Percentiles rank a stretch among this genome's conserved stretches.
Conservation (phyloP, 2,888 invertebrate species). For the Aproaerema taeniolella region DNA sequence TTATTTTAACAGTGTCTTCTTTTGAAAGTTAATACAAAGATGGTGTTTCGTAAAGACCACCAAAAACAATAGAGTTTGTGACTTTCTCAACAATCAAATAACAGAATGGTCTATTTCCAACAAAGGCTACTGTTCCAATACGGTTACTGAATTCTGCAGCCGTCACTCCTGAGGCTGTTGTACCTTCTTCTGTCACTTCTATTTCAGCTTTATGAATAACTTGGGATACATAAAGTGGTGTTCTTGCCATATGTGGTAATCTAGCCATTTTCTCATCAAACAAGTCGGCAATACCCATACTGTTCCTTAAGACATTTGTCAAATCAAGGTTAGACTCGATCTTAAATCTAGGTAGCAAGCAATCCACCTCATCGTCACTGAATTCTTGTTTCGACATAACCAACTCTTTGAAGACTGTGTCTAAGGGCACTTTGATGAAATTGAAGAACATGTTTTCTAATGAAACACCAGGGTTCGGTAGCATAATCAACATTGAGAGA, state of each 20-base stretch:
- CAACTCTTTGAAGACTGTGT: conserved; percentile 69
- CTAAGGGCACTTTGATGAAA: conserved; percentile 60
- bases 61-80: conserved; percentile 64
- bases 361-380: conserved; percentile 80
- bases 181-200: conserved; percentile 86
- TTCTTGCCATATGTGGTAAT: conserved; percentile 64
- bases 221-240: conserved; percentile 73
- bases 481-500: conserved; percentile 80
- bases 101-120: conserved; percentile 81
- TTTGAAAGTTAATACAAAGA: conserved; percentile 52
- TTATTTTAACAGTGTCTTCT: too few species aligned
- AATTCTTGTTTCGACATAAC: conserved; percentile 63
- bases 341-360: conserved; percentile 80
- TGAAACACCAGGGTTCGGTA: conserved; percentile 78
- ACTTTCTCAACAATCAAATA: conserved; percentile 82
- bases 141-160: conserved; percentile 66
- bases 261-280: conserved; percentile 63
- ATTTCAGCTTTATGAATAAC: conserved; percentile 84
- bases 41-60: conserved; percentile 56
- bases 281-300: conserved; percentile 69
- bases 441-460: conserved; percentile 70
- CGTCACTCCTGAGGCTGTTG: conserved; percentile 80
- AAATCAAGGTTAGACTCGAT: conserved; percentile 77
- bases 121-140: conserved; percentile 75
- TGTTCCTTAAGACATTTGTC: conserved; percentile 60